Evolutionary conservation across 1,140 invertebrate genomes (phyloP).

Genomic region (Charaxes varanes): DNA sequence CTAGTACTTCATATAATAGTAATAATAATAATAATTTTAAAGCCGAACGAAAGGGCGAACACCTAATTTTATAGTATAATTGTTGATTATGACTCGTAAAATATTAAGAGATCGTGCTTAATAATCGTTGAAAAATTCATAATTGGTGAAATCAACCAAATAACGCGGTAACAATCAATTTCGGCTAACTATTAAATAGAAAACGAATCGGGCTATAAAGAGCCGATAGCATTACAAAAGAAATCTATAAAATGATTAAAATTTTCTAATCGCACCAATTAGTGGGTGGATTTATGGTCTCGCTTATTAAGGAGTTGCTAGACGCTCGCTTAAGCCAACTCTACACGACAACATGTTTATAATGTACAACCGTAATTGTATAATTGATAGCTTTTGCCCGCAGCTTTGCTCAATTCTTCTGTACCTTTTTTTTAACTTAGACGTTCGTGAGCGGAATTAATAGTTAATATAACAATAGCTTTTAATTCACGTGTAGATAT

Average conservation of each 20-base stretch:
- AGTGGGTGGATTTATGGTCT: slow-evolving; percentile 57
- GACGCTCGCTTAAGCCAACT: slow-evolving; percentile 18
- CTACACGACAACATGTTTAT: too few relatives aligned
- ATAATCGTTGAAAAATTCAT: slow-evolving; percentile 44
- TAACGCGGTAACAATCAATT: slow-evolving; percentile 65
- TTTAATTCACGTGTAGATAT: too few relatives aligned
- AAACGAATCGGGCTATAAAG: slow-evolving; percentile 61
- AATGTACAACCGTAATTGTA: too few relatives aligned
- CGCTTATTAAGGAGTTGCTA: slow-evolving; percentile 44
- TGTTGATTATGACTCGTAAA: slow-evolving; percentile 20
- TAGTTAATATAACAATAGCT: too few relatives aligned
- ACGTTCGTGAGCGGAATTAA: neutral
- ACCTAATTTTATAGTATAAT: slow-evolving; percentile 16
- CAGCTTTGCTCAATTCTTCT: neutral
- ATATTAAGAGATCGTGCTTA: slow-evolving; percentile 33
- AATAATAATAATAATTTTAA: too few relatives aligned
- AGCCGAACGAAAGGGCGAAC: too few relatives aligned
- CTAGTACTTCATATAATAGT: too few relatives aligned
- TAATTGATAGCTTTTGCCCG: too few relatives aligned
- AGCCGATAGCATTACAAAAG: slow-evolving; percentile 68
- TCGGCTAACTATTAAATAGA: slow-evolving; percentile 55
- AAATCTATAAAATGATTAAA: slow-evolving; percentile 69
- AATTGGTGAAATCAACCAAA: slow-evolving; percentile 60
- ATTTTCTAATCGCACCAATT: slow-evolving; percentile 66
- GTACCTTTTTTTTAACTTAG: neutral